Evolutionary conservation across 2,113 vertebrate genomes (phyloP).

Genomic region (Pseudolaguvia tuberculata): DNA sequence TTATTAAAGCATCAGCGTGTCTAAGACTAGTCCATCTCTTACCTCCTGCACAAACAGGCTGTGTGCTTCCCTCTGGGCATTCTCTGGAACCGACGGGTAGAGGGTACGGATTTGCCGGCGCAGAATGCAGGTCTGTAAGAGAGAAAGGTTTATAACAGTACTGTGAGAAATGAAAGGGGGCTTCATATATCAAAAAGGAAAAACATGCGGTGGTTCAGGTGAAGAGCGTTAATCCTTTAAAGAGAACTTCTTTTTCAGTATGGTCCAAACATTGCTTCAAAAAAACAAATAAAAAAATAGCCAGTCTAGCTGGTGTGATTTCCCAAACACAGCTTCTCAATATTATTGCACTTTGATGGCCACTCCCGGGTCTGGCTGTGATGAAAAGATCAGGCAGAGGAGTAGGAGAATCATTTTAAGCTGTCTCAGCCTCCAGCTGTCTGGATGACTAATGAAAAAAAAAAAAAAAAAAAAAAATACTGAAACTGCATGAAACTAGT

Average conservation of each 20-base stretch:
- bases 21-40: conserved; percentile 37
- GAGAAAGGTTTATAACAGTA: conserved; percentile 20
- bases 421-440: conserved; percentile 31
- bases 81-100: conserved; percentile 82
- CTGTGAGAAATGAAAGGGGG: no score
- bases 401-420: conserved; percentile 47
- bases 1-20: not conserved
- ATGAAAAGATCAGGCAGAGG: conserved; percentile 42
- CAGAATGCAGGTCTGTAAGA: conserved; percentile 77
- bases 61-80: conserved; percentile 85
- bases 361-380: conserved; percentile 36
- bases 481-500: not conserved
- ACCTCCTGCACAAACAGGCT: conserved; percentile 97
- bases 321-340: conserved; percentile 45
- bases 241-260: no score
- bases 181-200: no score
- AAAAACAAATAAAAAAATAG: conserved; percentile 5
- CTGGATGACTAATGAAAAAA: conserved; percentile 22
- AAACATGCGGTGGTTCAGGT: not conserved
- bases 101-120: conserved; percentile 83
- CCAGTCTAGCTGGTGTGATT: conserved; percentile 51
- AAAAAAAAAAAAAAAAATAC: no score
- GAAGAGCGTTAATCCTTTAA: not conserved
- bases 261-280: no score
- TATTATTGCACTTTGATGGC: conserved; percentile 50